These are phyloP conservation scores for Panorpa germanica DNA, from an alignment of 2,888 invertebrate genomes.

Conservation along the genomic window DNA sequence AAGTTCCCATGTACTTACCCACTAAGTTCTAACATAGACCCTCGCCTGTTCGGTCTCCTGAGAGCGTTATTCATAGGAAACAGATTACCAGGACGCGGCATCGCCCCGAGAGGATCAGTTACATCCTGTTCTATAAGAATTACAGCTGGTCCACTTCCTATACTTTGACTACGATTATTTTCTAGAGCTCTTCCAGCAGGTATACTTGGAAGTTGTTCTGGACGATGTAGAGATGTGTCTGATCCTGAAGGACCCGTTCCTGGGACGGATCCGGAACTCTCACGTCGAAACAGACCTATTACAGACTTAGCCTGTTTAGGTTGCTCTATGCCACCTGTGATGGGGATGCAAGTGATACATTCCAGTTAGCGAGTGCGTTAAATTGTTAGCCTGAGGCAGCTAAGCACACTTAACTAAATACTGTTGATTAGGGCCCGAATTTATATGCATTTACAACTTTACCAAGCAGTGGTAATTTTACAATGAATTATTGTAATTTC, in stretches of 20 bases:
- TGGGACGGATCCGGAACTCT: constrained; percentile 56
- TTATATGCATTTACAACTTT: no score
- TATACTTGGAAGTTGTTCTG: constrained; percentile 20
- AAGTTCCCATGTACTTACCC: constrained; percentile 46
- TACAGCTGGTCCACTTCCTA: no score
- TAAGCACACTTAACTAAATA: no score
- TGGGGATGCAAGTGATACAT: constrained; percentile 15
- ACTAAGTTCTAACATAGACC: constrained; percentile 67
- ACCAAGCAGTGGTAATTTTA: no score
- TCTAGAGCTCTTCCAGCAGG: constrained; percentile 16
- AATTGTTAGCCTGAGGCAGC: no score
- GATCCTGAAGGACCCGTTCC: constrained; percentile 28
- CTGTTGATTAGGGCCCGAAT: no score
- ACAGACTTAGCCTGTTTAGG: constrained; percentile 71
- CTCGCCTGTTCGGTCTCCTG: constrained; percentile 49
- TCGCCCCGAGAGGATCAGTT: constrained; percentile 12
- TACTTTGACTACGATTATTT: background rate
- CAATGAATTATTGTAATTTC: no score
- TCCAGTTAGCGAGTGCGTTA: no score
- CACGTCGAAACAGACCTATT: constrained; percentile 74
- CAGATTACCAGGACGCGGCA: constrained; percentile 18
- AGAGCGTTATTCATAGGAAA: constrained; percentile 46
- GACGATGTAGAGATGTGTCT: constrained; percentile 24
- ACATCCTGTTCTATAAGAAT: constrained; percentile 39
- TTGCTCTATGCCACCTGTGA: constrained; percentile 65